A percentile compares a stretch with the other conserved stretches of the same genome.
Evolutionary conservation across 2,888 invertebrate genomes (phyloP).

Genomic region (Eristalinus sepulchralis): DNA sequence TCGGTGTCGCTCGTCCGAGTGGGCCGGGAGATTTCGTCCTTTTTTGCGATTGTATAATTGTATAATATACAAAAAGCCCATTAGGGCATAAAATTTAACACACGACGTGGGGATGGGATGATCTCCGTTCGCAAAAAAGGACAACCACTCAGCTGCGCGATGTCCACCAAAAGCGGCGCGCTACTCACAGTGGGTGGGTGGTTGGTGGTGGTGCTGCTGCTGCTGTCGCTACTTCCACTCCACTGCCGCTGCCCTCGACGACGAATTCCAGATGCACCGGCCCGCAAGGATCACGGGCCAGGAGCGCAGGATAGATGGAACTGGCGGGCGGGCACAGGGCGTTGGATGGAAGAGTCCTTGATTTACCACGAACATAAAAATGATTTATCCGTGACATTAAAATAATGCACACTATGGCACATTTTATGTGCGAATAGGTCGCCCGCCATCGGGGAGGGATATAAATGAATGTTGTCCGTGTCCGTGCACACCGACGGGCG

Average conservation of each 20-base stretch:
- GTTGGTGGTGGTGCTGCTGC: constrained; percentile 2
- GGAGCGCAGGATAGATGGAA: constrained; percentile 20
- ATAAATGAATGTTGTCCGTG: constrained; percentile 62
- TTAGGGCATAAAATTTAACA: constrained; percentile 70
- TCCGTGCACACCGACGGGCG: constrained; percentile 18
- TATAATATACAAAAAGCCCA: constrained; percentile 70
- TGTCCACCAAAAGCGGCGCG: constrained; percentile 62
- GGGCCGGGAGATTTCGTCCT: constrained; percentile 18
- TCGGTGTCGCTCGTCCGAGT: background rate
- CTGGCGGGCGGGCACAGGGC: constrained; percentile 18
- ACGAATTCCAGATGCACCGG: constrained; percentile 61
- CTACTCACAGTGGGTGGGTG: constrained; percentile 43
- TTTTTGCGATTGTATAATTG: constrained; percentile 69
- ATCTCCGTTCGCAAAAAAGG: constrained; percentile 43
- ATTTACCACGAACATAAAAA: constrained; percentile 81
- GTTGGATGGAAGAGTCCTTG: constrained; percentile 75
- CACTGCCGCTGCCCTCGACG: background rate
- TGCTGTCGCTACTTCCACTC: background rate
- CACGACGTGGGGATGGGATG: constrained; percentile 55
- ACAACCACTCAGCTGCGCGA: constrained; percentile 67
- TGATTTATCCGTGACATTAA: constrained; percentile 80
- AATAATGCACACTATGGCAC: constrained; percentile 81
- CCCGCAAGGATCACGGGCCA: constrained; percentile 30
- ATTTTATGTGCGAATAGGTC: constrained; percentile 81
- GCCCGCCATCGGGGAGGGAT: constrained; percentile 72